phyloP scores from a whole-genome alignment of 1,140 invertebrate genomes.

The Ceratosolen fusciceps region DNA sequence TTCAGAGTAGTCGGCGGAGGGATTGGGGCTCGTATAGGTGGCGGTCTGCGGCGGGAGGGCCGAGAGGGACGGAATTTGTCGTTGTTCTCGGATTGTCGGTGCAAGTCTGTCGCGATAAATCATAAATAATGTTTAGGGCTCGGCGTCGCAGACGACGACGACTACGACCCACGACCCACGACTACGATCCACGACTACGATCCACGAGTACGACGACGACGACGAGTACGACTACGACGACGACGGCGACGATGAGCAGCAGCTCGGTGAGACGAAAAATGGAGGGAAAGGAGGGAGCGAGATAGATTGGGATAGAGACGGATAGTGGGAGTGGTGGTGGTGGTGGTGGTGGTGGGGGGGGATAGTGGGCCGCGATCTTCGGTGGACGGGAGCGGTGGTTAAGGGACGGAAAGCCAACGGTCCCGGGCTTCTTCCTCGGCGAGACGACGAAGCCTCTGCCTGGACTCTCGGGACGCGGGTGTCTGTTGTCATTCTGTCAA shows the following conservation, averaged over 20 bases:
- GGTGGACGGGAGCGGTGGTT: constrained; percentile 8
- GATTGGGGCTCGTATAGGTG: not conserved
- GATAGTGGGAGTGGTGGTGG: too few relatives aligned
- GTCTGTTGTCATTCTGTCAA: constrained; percentile 40
- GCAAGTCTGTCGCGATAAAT: constrained; percentile 46
- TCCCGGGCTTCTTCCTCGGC: not conserved
- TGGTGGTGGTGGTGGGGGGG: too few relatives aligned
- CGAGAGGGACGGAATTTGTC: constrained; percentile 20
- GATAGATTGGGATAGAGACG: too few relatives aligned
- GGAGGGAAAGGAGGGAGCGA: too few relatives aligned
- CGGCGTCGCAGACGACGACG: not conserved
- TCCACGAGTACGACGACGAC: too few relatives aligned
- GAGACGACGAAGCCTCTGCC: constrained; percentile 1
- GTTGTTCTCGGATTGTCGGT: constrained; percentile 24
- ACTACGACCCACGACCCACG: too few relatives aligned
- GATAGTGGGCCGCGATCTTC: constrained; percentile 29
- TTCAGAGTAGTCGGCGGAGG: too few relatives aligned
- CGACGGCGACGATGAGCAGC: too few relatives aligned
- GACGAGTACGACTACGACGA: too few relatives aligned
- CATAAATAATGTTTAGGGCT: constrained; percentile 40
- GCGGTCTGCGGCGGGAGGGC: not conserved
- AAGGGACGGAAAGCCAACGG: constrained; percentile 7
- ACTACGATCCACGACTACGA: too few relatives aligned
- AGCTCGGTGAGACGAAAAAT: constrained; percentile 5
- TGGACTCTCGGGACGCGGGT: not conserved